Percentiles rank a stretch among this genome's conserved stretches.
Evolutionary conservation across 2,113 vertebrate species (phyloP).

Genomic region (Antechinus stuartii): DNA sequence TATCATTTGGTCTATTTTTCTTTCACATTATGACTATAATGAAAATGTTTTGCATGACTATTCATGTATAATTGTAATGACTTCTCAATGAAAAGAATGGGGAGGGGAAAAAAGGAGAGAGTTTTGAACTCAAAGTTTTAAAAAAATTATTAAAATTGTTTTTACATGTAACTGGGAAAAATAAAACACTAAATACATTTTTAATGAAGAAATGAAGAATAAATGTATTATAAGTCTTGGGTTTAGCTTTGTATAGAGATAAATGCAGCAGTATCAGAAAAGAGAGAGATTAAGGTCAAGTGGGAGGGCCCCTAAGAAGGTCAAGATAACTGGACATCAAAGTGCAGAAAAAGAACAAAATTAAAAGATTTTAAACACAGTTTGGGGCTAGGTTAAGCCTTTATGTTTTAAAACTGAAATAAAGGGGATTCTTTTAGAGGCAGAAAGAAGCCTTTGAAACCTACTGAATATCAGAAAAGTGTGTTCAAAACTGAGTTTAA

Average conservation of each 20-base stretch:
- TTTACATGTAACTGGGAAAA: too few relatives aligned
- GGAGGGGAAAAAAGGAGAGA: too few relatives aligned
- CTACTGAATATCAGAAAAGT: neutral
- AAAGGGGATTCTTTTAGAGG: neutral
- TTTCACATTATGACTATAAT: too few relatives aligned
- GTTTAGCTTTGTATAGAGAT: neutral
- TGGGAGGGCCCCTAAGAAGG: neutral
- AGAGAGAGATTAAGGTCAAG: neutral
- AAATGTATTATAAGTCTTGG: neutral
- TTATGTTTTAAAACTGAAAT: neutral
- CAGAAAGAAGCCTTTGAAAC: neutral
- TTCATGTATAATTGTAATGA: too few relatives aligned
- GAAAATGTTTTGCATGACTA: too few relatives aligned
- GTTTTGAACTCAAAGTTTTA: too few relatives aligned
- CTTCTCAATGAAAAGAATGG: too few relatives aligned
- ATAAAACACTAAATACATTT: too few relatives aligned
- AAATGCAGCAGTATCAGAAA: neutral
- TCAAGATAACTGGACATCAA: neutral
- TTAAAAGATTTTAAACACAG: neutral
- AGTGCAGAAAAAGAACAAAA: neutral
- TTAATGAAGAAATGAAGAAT: neutral
- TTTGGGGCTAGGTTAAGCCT: neutral
- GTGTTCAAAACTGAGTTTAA: neutral
- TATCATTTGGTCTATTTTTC: too few relatives aligned
- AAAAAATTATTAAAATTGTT: too few relatives aligned